Percentiles rank a stretch among this genome's conserved stretches.
Evolutionary conservation across 1,140 invertebrate species (phyloP).

Genomic region (Yoshiicerus persimilis): DNA sequence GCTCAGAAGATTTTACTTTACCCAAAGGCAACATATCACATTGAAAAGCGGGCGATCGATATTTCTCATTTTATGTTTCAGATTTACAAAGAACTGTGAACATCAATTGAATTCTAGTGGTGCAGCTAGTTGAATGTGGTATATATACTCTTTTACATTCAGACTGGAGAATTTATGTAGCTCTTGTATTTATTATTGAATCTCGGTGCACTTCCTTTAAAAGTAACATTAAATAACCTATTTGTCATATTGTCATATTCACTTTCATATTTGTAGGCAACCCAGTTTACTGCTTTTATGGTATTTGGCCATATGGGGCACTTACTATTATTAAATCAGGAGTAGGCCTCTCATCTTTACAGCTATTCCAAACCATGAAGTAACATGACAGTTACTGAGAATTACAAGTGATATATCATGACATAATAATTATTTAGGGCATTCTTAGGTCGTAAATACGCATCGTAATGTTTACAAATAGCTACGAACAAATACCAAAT

Average conservation of each 20-base stretch:
- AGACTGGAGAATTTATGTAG: background rate
- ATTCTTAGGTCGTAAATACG: background rate
- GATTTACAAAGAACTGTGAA: background rate
- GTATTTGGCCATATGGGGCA: too few species aligned
- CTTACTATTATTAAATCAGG: too few species aligned
- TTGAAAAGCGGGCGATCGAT: background rate
- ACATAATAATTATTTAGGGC: background rate
- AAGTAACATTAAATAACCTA: background rate
- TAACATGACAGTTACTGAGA: background rate
- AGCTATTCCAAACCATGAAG: too few species aligned
- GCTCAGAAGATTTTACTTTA: background rate
- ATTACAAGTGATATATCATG: background rate
- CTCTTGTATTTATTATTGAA: background rate
- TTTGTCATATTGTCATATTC: background rate
- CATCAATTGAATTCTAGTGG: too few species aligned
- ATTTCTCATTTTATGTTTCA: background rate
- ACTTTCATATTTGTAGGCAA: too few species aligned
- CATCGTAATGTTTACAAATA: background rate
- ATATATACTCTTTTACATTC: too few species aligned
- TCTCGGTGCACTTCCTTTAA: background rate
- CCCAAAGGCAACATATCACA: background rate
- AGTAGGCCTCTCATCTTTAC: too few species aligned
- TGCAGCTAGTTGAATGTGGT: too few species aligned
- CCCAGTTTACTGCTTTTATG: too few species aligned
- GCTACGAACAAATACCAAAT: background rate